Percentiles rank a stretch among this genome's conserved stretches.
These are phyloP conservation scores for Papilio elwesi DNA, from an alignment of 2,888 invertebrate species.

Conservation along the genomic window DNA sequence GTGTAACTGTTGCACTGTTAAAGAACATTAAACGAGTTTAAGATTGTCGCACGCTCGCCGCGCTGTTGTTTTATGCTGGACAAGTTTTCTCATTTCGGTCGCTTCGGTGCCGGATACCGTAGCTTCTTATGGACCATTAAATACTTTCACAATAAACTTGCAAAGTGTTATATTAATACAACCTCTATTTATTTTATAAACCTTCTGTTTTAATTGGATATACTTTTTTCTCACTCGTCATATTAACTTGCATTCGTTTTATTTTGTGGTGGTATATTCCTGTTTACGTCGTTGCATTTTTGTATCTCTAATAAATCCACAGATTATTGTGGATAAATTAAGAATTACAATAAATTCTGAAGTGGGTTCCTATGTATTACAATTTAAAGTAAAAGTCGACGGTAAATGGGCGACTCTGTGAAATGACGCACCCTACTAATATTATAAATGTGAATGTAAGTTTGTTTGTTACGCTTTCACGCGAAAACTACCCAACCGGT, in stretches of 20 bases:
- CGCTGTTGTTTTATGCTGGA: conserved; percentile 11
- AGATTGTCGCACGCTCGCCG: not conserved
- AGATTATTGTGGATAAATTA: no score
- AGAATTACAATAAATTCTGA: no score
- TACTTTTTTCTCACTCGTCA: not conserved
- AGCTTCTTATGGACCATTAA: conserved; percentile 16
- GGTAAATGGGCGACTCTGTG: no score
- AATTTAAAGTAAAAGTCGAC: no score
- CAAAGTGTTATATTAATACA: conserved; percentile 10
- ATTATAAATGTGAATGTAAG: no score
- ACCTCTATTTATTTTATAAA: not conserved
- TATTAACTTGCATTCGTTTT: not conserved
- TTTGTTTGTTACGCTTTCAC: no score
- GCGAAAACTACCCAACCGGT: no score
- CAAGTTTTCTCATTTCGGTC: conserved; percentile 20
- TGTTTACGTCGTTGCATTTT: no score
- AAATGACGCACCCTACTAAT: no score
- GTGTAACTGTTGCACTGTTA: conserved; percentile 14
- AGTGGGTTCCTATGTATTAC: no score
- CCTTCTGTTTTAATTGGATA: not conserved
- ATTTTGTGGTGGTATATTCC: no score
- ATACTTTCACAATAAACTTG: conserved; percentile 11
- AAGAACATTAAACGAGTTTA: conserved; percentile 4
- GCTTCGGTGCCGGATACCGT: conserved; percentile 4
- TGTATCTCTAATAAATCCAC: no score